phyloP scores from a whole-genome alignment of 2,797 vertebrate species.

The Zonotrichia albicollis region DNA sequence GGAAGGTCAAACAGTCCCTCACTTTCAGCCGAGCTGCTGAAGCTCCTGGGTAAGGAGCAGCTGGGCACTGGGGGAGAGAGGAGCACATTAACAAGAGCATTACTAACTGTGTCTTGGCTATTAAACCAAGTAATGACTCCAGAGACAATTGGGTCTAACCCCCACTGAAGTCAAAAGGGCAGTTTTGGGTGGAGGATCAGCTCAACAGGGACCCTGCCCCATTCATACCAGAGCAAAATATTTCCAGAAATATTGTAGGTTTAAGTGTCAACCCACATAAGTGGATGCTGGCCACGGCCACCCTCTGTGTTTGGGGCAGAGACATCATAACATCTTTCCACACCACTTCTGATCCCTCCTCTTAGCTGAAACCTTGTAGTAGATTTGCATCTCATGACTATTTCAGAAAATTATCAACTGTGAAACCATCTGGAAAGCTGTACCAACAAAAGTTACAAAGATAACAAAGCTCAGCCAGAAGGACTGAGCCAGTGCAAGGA shows the following conservation, averaged over 20 bases:
- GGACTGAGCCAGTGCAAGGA: not conserved
- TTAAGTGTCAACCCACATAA: not conserved
- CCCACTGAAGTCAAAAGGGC: not conserved
- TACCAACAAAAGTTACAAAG: not conserved
- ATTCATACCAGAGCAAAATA: not conserved
- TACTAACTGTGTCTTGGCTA: not conserved
- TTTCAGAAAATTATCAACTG: not conserved
- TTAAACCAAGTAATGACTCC: not conserved
- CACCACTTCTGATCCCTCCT: not conserved
- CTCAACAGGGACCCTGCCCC: not conserved
- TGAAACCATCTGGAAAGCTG: slow-evolving; percentile 34
- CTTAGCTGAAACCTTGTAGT: not conserved
- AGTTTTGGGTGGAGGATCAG: not conserved
- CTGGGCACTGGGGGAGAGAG: not conserved
- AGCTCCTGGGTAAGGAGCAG: not conserved
- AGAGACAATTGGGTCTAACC: not conserved
- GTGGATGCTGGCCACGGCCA: not conserved
- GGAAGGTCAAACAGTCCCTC: slow-evolving; percentile 33
- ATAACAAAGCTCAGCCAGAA: slow-evolving; percentile 24
- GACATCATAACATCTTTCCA: not conserved
- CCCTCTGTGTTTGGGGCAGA: not conserved
- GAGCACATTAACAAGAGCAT: accelerated
- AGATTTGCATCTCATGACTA: not conserved
- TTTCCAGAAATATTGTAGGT: not conserved
- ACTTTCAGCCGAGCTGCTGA: not conserved